Evolutionary conservation across 2,888 invertebrate genomes (phyloP).

Genomic region (Hirtodrosophila histrioides): DNA sequence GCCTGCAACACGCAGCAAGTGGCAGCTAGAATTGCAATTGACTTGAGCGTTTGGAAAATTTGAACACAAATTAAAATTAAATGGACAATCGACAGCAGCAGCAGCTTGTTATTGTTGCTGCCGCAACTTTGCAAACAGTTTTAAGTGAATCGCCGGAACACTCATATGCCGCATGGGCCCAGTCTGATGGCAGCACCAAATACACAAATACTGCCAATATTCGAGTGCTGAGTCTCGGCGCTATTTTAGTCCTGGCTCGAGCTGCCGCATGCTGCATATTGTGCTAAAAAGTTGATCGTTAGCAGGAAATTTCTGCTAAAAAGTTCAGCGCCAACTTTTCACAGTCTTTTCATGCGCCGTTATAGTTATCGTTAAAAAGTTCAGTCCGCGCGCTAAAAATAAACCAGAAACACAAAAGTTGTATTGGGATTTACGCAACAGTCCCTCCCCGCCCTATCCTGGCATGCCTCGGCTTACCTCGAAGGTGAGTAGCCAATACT

Average conservation of each 20-base stretch:
- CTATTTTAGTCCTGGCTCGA: constrained; percentile 26
- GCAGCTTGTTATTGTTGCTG: constrained; percentile 17
- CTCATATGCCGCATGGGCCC: constrained; percentile 52
- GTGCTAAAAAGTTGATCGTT: constrained; percentile 69
- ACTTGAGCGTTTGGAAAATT: constrained; percentile 33
- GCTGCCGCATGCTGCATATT: constrained; percentile 36
- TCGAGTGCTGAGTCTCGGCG: constrained; percentile 39
- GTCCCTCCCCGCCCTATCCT: constrained; percentile 5
- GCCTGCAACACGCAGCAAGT: constrained; percentile 37
- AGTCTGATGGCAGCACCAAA: constrained; percentile 21
- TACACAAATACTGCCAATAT: constrained; percentile 70
- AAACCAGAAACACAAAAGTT: constrained; percentile 49
- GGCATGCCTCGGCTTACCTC: neutral
- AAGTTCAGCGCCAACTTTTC: constrained; percentile 61
- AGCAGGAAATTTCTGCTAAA: constrained; percentile 68
- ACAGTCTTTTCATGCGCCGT: constrained; percentile 72
- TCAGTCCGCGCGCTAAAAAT: constrained; percentile 42
- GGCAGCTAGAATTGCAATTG: constrained; percentile 21
- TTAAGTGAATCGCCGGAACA: constrained; percentile 49
- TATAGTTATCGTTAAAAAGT: constrained; percentile 75
- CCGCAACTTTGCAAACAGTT: constrained; percentile 46
- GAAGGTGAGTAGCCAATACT: constrained; percentile 58
- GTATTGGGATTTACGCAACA: constrained; percentile 58
- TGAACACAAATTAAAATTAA: constrained; percentile 55
- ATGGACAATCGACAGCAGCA: constrained; percentile 45